Evolutionary conservation across 2,888 invertebrate genomes (phyloP), one percentile per base, ranked within the genome.

Genomic region (Andricus quercusramuli): DNA sequence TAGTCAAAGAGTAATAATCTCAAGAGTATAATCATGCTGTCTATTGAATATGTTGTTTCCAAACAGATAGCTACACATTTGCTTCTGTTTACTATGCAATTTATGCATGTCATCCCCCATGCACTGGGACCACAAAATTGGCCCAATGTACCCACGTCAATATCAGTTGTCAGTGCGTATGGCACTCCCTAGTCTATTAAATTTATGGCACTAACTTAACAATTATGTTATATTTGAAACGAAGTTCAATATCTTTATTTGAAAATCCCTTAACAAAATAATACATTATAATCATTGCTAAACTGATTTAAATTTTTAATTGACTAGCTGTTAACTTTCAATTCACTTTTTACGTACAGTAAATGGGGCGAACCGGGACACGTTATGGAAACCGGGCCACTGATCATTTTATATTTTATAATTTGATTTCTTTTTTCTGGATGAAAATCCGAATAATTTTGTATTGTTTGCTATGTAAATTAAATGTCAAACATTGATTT

Each of bases 1-100:
- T n/a, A 4, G 29, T 20, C 5, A 20, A 4, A n/a, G 20, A 56
- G n/a, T 6, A 11, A 32, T 56, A 74, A 56, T 56, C 56, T n/a
- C 74, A 9, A 3, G 74, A 32, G 74, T 32, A 74, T 74, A 74
- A 56, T 74, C 56, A 74, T 56, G 74, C 51, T 74, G 56, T 56
- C 74, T 74, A 74, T 74, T 56, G 74, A 56, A 74, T 74, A 56
- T 74, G 32, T 56, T 74, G 74, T 56, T 74, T n/a, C 32, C 51
- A 51, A 70, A 56, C 51, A 74, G 32, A 74, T 74, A 62, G 62
- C 17, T 25, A 6, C 25, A 62, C 25, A 62, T 62, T 9, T 74
- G 56, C n/a, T 37, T 56, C 74, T 74, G 74, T 74, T 74, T 74
- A 56, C 74, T 32, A 20, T 74, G n/a, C 74, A 74, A 56, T 74